These are phyloP conservation scores for Barypeithes pellucidus DNA, from an alignment of 2,888 invertebrate genomes.

Conservation along the genomic window DNA sequence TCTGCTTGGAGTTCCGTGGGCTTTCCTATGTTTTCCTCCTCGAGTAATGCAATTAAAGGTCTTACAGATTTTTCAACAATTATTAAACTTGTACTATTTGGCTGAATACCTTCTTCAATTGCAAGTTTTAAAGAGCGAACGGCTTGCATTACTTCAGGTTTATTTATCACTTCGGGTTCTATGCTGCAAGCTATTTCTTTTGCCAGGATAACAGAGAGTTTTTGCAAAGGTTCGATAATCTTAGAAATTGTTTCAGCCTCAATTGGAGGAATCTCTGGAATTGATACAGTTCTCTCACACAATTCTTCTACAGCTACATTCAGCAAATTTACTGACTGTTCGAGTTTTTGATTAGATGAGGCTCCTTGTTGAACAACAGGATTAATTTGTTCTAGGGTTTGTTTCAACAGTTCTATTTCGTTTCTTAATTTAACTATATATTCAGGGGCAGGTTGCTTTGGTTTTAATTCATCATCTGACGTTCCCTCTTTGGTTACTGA, in stretches of 20 bases:
- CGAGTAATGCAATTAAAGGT: background rate
- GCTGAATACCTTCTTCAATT: constrained; percentile 12
- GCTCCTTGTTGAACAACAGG: constrained; percentile 25
- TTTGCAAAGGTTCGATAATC: constrained; percentile 46
- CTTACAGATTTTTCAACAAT: background rate
- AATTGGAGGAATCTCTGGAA: background rate
- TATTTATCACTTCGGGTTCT: constrained; percentile 35
- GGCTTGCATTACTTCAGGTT: constrained; percentile 30
- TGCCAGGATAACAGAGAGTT: constrained; percentile 38
- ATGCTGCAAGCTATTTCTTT: constrained; percentile 18
- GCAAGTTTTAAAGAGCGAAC: constrained; percentile 30
- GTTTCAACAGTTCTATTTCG: constrained; percentile 33
- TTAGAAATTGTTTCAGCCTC: background rate
- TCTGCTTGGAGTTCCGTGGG: background rate
- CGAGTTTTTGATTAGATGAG: constrained; percentile 3
- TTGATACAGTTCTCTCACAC: background rate
- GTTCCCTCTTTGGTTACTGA: background rate
- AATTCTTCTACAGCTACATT: constrained; percentile 16
- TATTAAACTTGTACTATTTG: background rate
- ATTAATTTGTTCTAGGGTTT: constrained; percentile 22
- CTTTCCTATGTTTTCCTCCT: background rate
- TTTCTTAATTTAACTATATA: constrained; percentile 7
- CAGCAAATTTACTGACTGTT: background rate
- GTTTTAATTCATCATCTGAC: background rate
- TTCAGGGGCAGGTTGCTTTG: background rate